A percentile compares a stretch with the other conserved stretches of the same genome.
Evolutionary conservation across 2,888 invertebrate genomes (phyloP).

Genomic region (Sphaeridia pumilis): DNA sequence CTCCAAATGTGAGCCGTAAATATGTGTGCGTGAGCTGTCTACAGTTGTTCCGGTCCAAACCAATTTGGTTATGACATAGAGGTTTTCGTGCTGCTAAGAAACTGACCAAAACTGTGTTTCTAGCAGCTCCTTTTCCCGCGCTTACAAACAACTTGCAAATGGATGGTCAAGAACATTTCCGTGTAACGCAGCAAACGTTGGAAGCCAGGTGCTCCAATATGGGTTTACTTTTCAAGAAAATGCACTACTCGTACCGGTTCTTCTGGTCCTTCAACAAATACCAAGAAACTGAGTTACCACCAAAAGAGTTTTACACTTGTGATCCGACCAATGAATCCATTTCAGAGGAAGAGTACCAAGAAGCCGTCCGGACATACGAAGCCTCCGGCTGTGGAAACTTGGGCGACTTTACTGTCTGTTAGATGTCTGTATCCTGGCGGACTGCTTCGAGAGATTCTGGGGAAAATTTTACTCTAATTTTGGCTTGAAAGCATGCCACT

Average conservation of each 20-base stretch:
- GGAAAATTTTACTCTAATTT: not conserved
- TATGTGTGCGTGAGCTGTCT: no score
- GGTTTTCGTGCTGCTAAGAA: no score
- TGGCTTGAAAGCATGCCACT: not conserved
- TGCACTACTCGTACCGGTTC: conserved; percentile 23
- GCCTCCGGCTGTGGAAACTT: conserved; percentile 27
- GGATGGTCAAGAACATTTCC: not conserved
- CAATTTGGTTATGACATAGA: no score
- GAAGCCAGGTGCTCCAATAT: not conserved
- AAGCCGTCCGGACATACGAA: conserved; percentile 28
- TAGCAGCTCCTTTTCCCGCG: conserved; percentile 6
- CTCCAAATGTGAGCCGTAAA: no score
- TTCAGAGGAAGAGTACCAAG: conserved; percentile 28
- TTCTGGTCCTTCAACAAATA: conserved; percentile 18
- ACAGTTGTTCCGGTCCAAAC: no score
- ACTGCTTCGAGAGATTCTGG: conserved; percentile 35
- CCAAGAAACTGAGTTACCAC: conserved; percentile 16
- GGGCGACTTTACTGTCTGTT: conserved; percentile 34
- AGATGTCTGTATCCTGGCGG: conserved; percentile 26
- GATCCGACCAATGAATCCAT: conserved; percentile 14
- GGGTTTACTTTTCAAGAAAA: conserved; percentile 17
- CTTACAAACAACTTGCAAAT: conserved; percentile 8
- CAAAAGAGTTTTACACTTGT: conserved; percentile 11
- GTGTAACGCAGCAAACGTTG: conserved; percentile 6
- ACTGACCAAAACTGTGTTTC: no score